Evolutionary conservation across 35 echinoderm and acorn worm genomes (phyloP).

Genomic region (Holothuria glaberrima): DNA sequence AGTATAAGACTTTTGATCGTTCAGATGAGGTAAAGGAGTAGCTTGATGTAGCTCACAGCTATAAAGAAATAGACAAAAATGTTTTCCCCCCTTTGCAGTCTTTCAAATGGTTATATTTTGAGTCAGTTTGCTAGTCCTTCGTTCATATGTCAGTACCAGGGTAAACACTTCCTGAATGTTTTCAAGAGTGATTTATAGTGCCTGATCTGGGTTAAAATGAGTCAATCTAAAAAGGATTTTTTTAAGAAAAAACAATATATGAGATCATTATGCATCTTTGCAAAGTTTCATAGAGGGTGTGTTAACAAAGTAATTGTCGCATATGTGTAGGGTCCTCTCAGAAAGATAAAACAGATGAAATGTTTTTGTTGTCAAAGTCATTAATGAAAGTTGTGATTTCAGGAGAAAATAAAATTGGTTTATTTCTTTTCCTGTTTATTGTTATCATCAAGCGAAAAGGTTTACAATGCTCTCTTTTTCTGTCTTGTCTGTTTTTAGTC

Average conservation of each 20-base stretch:
- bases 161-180: no score
- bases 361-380: neutral
- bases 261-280: neutral
- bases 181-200: no score
- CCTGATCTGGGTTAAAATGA: neutral
- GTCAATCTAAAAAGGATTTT: no score
- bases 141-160: no score
- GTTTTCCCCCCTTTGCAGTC: no score
- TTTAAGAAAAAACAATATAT: no score
- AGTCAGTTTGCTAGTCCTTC: no score
- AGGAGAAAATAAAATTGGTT: neutral
- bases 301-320: no score
- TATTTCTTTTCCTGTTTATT: neutral
- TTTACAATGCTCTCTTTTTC: conserved; percentile 3
- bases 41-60: neutral
- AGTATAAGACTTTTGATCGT: conserved; percentile 23
- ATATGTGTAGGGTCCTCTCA: no score
- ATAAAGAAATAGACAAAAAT: neutral
- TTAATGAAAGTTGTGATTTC: neutral
- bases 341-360: neutral
- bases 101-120: no score
- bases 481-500: conserved; percentile 49
- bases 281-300: neutral
- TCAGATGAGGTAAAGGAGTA: conserved; percentile 8
- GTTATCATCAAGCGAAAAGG: neutral